Evolutionary conservation across 1,140 invertebrate genomes (phyloP).

Genomic region (Drosophila insularis): DNA sequence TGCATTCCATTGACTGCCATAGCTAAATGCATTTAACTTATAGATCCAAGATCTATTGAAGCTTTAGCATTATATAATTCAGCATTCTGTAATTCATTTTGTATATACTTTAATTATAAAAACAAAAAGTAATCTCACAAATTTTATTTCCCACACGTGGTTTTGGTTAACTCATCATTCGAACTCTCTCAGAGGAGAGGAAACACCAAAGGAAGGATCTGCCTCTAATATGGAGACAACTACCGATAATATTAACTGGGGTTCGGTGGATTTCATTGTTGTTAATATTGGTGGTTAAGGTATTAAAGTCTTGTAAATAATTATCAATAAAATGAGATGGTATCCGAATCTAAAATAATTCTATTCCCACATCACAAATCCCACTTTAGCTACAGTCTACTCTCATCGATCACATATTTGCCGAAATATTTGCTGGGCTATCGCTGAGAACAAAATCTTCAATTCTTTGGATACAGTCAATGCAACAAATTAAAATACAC

Average conservation of each 20-base stretch:
- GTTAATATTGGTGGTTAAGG: slow-evolving; percentile 60
- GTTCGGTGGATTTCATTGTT: slow-evolving; percentile 48
- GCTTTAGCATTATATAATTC: not conserved
- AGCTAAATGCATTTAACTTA: not conserved
- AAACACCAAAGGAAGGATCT: slow-evolving; percentile 2
- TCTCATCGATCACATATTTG: slow-evolving; percentile 80
- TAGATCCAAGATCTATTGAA: not conserved
- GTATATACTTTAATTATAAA: not conserved
- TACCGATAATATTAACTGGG: slow-evolving; percentile 20
- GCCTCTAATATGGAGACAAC: not conserved
- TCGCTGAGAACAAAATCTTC: slow-evolving; percentile 40
- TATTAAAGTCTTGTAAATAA: slow-evolving; percentile 46
- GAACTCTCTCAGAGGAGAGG: slow-evolving; percentile 38
- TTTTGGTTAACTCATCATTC: slow-evolving; percentile 43
- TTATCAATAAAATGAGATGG: slow-evolving; percentile 30
- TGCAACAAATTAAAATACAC: slow-evolving; percentile 28
- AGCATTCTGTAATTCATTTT: slow-evolving; percentile 9
- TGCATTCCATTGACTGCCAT: slow-evolving; percentile 13
- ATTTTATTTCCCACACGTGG: slow-evolving; percentile 40
- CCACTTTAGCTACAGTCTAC: slow-evolving; percentile 65
- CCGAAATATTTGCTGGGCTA: slow-evolving; percentile 78
- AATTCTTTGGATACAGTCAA: slow-evolving; percentile 26
- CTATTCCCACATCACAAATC: too few relatives aligned
- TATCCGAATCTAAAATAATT: not conserved
- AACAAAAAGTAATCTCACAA: slow-evolving; percentile 31